Percentiles rank a stretch among this genome's conserved stretches.
Conservation (phyloP, 2,888 invertebrate genomes). For the Spisula solida region DNA sequence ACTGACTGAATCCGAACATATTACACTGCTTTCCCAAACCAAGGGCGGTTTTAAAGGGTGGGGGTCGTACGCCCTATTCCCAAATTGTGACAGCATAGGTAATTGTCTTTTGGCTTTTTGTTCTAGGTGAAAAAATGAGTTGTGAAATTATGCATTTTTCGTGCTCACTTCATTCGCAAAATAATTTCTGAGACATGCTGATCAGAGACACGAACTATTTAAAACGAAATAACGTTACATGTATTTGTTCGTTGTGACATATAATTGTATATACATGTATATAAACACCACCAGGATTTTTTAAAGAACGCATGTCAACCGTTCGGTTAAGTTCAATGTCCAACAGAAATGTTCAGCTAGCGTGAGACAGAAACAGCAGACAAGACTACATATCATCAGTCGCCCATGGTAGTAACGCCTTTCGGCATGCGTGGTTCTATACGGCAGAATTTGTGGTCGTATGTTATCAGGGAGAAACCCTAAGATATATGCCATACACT, state of each 20-base stretch:
- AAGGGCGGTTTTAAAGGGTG: too few species aligned
- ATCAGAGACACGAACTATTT: too few species aligned
- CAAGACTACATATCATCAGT: conserved; percentile 51
- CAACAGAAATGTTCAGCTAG: neutral
- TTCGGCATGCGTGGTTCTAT: conserved; percentile 20
- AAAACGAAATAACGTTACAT: too few species aligned
- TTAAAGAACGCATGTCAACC: neutral
- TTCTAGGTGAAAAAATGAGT: too few species aligned
- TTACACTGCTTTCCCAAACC: too few species aligned
- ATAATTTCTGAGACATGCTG: too few species aligned
- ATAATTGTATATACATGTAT: neutral
- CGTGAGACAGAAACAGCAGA: conserved; percentile 8
- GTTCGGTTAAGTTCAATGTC: neutral
- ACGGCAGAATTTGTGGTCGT: neutral
- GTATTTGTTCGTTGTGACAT: neutral
- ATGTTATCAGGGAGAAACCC: neutral
- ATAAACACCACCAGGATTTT: neutral
- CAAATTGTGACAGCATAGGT: too few species aligned
- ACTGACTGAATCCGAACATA: too few species aligned
- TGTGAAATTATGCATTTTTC: too few species aligned
- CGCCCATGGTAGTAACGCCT: conserved; percentile 58
- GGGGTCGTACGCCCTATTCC: too few species aligned
- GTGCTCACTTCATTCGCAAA: too few species aligned
- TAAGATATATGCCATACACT: neutral
- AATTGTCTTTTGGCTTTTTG: too few species aligned